phyloP scores from a whole-genome alignment of 2,797 vertebrate genomes.

The Psittacula echo region DNA sequence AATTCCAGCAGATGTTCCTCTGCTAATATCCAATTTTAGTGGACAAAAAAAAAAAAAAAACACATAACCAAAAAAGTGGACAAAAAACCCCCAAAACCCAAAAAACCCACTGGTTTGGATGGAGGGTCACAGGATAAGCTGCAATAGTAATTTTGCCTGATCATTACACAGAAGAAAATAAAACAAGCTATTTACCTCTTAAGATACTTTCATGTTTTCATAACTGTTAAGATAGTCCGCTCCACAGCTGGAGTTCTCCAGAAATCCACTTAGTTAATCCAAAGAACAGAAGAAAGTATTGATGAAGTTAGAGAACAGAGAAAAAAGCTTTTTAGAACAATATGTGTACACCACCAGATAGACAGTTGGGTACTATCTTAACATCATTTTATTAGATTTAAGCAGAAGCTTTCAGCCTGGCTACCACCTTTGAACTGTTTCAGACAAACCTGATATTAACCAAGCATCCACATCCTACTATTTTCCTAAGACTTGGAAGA shows the following conservation, averaged over 20 bases:
- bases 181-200: not conserved
- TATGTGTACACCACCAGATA: not conserved
- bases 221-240: not conserved
- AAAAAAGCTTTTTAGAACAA: not conserved
- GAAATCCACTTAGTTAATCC: not conserved
- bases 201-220: not conserved
- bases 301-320: not conserved
- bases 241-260: not conserved
- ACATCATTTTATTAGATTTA: not conserved
- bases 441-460: constrained; percentile 49
- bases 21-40: not conserved
- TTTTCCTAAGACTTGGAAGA: constrained; percentile 34
- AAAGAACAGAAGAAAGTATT: constrained; percentile 4
- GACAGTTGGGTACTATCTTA: not conserved
- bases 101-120: not conserved
- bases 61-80: no score
- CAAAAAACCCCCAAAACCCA: no score
- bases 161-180: not conserved
- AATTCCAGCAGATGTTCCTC: not conserved
- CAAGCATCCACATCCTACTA: not conserved
- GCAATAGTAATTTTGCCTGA: not conserved
- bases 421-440: constrained; percentile 41
- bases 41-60: not conserved
- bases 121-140: not conserved
- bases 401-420: not conserved